Evolutionary conservation across 2,888 invertebrate species (phyloP).

Genomic region (Teleiodes luculella): DNA sequence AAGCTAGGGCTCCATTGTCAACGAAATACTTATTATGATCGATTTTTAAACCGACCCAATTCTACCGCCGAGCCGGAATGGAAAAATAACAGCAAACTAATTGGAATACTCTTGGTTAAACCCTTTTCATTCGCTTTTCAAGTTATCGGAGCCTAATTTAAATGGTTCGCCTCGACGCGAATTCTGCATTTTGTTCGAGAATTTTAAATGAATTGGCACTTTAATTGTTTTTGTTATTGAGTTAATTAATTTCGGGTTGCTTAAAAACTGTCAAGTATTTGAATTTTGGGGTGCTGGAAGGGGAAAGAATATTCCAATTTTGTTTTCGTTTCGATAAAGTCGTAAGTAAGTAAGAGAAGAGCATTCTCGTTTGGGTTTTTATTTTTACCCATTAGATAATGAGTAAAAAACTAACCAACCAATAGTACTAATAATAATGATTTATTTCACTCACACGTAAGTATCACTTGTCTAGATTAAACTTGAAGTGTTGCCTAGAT

Average conservation of each 20-base stretch:
- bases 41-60: slow-evolving; percentile 55
- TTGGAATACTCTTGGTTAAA: slow-evolving; percentile 71
- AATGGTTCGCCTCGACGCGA: slow-evolving; percentile 67
- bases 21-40: slow-evolving; percentile 29
- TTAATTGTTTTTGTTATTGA: slow-evolving; percentile 28
- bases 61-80: slow-evolving; percentile 55
- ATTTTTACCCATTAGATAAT: too few species aligned
- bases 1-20: not conserved
- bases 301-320: too few species aligned
- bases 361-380: too few species aligned
- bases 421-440: too few species aligned
- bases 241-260: slow-evolving; percentile 13
- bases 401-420: too few species aligned
- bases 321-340: too few species aligned
- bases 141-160: slow-evolving; percentile 74
- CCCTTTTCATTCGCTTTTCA: slow-evolving; percentile 71
- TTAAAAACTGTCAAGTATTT: slow-evolving; percentile 12
- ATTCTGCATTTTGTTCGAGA: slow-evolving; percentile 49
- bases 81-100: slow-evolving; percentile 77
- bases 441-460: too few species aligned
- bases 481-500: too few species aligned
- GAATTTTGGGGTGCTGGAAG: too few species aligned
- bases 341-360: too few species aligned
- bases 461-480: too few species aligned
- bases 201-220: slow-evolving; percentile 42